phyloP scores from a whole-genome alignment of 2,888 invertebrate genomes.

The Scaptomyza polygonia region DNA sequence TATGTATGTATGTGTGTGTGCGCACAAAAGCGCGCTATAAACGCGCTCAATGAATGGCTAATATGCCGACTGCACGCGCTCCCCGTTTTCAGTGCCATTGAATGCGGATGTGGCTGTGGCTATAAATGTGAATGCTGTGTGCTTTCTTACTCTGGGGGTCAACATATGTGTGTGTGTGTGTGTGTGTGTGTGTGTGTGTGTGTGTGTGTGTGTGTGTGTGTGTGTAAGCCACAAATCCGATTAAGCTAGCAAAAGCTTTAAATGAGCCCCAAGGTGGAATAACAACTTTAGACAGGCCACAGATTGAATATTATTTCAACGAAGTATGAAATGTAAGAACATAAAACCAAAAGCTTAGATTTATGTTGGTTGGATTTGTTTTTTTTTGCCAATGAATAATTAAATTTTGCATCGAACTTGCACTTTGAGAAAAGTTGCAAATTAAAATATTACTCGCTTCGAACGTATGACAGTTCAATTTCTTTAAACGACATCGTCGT shows the following conservation, averaged over 20 bases:
- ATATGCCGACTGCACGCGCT: conserved; percentile 69
- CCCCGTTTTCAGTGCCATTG: neutral
- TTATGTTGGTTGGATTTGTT: neutral
- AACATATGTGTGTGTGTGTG: conserved; percentile 23
- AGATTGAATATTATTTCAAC: conserved; percentile 1
- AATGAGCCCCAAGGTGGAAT: conserved; percentile 18
- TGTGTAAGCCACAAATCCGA: conserved; percentile 41
- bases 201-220: neutral
- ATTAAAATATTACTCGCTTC: conserved; percentile 54
- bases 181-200: neutral
- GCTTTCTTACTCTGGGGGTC: conserved; percentile 40
- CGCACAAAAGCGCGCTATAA: conserved; percentile 73
- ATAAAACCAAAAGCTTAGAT: neutral
- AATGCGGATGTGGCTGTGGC: neutral
- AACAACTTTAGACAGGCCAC: conserved; percentile 1
- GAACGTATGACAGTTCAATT: conserved; percentile 69
- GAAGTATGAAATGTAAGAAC: conserved; percentile 2
- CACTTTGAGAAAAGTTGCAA: conserved; percentile 19
- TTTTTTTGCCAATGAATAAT: no score
- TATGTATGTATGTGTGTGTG: conserved; percentile 7
- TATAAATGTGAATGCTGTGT: conserved; percentile 16
- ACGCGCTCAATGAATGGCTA: conserved; percentile 76
- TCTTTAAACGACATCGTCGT: conserved; percentile 50
- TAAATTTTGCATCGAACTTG: neutral
- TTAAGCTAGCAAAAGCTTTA: conserved; percentile 36